These are phyloP conservation scores for Poeciliopsis retropinna DNA, from an alignment of 2,113 vertebrate genomes.

Conservation along the genomic window DNA sequence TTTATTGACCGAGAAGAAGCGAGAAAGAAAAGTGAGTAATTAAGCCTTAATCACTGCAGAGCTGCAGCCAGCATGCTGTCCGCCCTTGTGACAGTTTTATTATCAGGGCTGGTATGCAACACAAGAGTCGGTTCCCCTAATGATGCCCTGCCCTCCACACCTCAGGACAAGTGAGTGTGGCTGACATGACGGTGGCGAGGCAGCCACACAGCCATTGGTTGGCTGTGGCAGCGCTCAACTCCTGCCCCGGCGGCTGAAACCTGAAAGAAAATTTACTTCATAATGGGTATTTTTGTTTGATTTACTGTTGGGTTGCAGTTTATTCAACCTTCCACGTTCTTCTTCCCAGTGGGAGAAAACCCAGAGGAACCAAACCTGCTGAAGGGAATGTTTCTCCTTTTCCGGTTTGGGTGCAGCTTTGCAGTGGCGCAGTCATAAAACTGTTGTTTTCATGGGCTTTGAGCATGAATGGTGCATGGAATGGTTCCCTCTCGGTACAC, in stretches of 20 bases:
- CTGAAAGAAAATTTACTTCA: neutral
- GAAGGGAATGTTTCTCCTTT: neutral
- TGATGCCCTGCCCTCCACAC: slow-evolving; percentile 74
- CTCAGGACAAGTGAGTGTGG: slow-evolving; percentile 79
- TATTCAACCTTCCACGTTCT: neutral
- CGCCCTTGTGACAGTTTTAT: slow-evolving; percentile 71
- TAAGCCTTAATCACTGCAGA: slow-evolving; percentile 34
- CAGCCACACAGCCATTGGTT: slow-evolving; percentile 3
- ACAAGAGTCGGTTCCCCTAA: slow-evolving; percentile 77
- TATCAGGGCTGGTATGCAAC: slow-evolving; percentile 75
- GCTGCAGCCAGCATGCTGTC: slow-evolving; percentile 47
- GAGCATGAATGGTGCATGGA: no score
- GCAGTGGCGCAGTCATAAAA: neutral
- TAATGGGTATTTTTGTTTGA: neutral
- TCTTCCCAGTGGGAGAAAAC: neutral
- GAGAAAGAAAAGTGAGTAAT: slow-evolving; percentile 4
- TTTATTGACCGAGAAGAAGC: slow-evolving; percentile 10
- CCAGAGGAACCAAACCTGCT: neutral
- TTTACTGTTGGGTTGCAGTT: no score
- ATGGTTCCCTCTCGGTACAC: no score
- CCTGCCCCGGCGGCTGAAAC: neutral
- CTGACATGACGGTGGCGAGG: slow-evolving; percentile 54
- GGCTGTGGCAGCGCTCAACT: neutral
- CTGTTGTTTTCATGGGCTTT: no score
- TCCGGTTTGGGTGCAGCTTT: neutral